These are phyloP conservation scores for Tupaia tana DNA, from an alignment of 2,113 vertebrate species.

Conservation along the genomic window DNA sequence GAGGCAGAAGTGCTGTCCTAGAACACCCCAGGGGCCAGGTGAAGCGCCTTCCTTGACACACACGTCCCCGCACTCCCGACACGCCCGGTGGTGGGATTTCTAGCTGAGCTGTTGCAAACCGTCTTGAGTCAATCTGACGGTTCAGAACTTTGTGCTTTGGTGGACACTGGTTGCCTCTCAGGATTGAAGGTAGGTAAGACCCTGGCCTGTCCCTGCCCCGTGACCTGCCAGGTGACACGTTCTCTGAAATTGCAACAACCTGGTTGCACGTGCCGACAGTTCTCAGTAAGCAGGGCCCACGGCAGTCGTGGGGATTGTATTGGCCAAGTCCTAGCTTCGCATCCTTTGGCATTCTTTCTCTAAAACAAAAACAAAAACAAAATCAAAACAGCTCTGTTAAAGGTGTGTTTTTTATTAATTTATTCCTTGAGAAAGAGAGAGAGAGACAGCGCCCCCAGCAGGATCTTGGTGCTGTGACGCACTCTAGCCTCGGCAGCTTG, in stretches of 20 bases:
- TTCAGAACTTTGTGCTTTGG: background rate
- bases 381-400: no score
- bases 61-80: background rate
- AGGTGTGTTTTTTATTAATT: no score
- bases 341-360: background rate
- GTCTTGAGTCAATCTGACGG: background rate
- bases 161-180: background rate
- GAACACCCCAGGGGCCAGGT: no score
- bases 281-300: background rate
- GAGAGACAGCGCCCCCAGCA: no score
- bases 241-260: background rate
- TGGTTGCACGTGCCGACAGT: background rate
- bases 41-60: background rate
- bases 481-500: no score
- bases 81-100: background rate
- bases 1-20: no score
- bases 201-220: fast-evolving
- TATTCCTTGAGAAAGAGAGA: no score
- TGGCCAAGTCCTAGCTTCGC: background rate
- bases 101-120: background rate
- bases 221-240: background rate
- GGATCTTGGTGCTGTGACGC: no score
- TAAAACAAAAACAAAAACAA: no score
- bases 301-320: background rate
- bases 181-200: background rate